Evolutionary conservation across 2,113 vertebrate species (phyloP).

Genomic region (Jacana jacana): DNA sequence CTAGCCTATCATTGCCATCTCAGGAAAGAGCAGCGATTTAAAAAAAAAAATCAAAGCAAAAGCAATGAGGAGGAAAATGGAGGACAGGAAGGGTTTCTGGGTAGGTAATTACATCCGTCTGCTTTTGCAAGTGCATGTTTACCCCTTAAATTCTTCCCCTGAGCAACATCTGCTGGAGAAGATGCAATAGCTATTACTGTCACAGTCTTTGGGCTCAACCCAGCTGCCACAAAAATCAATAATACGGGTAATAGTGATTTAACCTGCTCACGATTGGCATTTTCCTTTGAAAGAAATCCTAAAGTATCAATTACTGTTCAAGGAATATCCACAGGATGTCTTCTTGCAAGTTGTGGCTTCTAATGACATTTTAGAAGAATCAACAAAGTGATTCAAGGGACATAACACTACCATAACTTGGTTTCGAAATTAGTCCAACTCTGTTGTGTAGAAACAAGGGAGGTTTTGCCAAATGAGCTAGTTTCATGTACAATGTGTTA

Average conservation of each 20-base stretch:
- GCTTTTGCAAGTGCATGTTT: slow-evolving; percentile 1
- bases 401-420: not conserved
- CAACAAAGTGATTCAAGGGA: not conserved
- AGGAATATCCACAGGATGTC: slow-evolving; percentile 1
- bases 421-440: not conserved
- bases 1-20: slow-evolving; percentile 21
- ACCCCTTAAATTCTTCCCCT: slow-evolving; percentile 31
- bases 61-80: slow-evolving; percentile 35
- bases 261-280: slow-evolving; percentile 20
- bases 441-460: not conserved
- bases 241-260: not conserved
- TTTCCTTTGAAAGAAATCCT: slow-evolving; percentile 19
- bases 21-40: not conserved
- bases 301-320: slow-evolving; percentile 29
- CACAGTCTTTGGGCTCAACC: not conserved
- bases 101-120: slow-evolving; percentile 33
- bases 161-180: slow-evolving; percentile 24
- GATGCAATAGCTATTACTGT: not conserved
- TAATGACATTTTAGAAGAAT: not conserved
- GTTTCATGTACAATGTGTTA: not conserved
- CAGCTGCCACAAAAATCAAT: slow-evolving; percentile 42
- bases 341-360: not conserved
- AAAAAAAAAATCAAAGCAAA: slow-evolving; percentile 46
- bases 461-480: not conserved
- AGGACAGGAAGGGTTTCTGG: slow-evolving; percentile 8